These are phyloP conservation scores for Fregata magnificens DNA, from an alignment of 2,113 vertebrate genomes.

Conservation along the genomic window DNA sequence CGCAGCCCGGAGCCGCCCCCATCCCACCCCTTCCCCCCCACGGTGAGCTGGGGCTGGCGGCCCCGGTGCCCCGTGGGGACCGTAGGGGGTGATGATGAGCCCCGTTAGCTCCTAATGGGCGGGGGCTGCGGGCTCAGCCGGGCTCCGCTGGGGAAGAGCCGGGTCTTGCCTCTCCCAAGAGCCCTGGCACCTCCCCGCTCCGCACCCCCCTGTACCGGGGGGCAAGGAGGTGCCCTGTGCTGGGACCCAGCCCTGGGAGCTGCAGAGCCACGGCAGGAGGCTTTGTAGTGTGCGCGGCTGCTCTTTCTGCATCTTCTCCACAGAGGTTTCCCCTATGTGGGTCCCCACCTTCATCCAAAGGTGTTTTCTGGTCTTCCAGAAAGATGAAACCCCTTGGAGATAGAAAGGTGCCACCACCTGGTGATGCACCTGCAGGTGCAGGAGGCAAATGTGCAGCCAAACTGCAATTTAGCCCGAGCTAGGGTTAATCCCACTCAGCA, in stretches of 20 bases:
- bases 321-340: accelerated
- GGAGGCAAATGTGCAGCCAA: neutral
- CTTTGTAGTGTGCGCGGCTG: accelerated
- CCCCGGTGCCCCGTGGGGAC: too few species aligned
- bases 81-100: neutral
- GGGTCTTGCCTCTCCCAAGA: neutral
- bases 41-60: neutral
- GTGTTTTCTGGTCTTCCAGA: too few species aligned
- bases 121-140: neutral
- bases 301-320: accelerated
- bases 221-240: neutral
- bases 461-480: accelerated
- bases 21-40: neutral
- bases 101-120: neutral
- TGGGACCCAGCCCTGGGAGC: neutral
- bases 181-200: neutral
- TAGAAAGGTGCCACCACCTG: too few species aligned
- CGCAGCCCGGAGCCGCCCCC: neutral
- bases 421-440: too few species aligned
- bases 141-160: neutral
- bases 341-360: accelerated
- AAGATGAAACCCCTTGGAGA: accelerated
- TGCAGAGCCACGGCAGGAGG: accelerated
- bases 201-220: too few species aligned
- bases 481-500: accelerated